phyloP scores from a whole-genome alignment of 2,888 invertebrate species.

The Corythucha ciliata region DNA sequence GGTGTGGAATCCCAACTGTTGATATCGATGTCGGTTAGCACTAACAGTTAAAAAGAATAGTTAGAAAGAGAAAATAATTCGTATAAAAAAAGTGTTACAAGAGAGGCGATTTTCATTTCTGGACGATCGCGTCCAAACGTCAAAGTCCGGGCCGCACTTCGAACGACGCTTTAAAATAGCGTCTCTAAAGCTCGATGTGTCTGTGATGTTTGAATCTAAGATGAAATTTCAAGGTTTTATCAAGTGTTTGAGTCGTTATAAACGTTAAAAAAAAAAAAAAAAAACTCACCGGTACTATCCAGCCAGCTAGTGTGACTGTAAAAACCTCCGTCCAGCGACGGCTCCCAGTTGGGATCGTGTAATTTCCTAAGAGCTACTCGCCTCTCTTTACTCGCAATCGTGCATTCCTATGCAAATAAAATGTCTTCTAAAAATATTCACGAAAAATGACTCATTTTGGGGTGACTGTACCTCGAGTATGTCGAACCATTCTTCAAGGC shows the following conservation, averaged over 20 bases:
- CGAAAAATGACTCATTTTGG: not conserved
- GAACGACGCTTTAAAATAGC: conserved; percentile 25
- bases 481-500: conserved; percentile 57
- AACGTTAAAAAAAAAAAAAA: not conserved
- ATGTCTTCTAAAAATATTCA: not conserved
- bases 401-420: conserved; percentile 47
- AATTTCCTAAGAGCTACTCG: conserved; percentile 48
- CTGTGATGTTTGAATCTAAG: conserved; percentile 13
- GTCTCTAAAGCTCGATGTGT: conserved; percentile 16
- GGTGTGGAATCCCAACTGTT: conserved; percentile 44
- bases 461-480: conserved; percentile 46
- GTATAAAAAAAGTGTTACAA: conserved; percentile 42
- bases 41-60: conserved; percentile 40
- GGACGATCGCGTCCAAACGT: conserved; percentile 36
- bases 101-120: conserved; percentile 44
- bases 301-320: too few species aligned
- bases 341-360: conserved; percentile 40
- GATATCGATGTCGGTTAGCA: conserved; percentile 52
- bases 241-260: not conserved
- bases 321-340: conserved; percentile 21
- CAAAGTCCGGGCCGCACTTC: conserved; percentile 28
- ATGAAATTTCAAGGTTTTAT: too few species aligned
- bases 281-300: conserved; percentile 24
- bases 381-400: conserved; percentile 53
- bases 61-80: not conserved